These are phyloP conservation scores for Oreochromis spilurus DNA, from an alignment of 2,113 vertebrate genomes.

Conservation along the genomic window DNA sequence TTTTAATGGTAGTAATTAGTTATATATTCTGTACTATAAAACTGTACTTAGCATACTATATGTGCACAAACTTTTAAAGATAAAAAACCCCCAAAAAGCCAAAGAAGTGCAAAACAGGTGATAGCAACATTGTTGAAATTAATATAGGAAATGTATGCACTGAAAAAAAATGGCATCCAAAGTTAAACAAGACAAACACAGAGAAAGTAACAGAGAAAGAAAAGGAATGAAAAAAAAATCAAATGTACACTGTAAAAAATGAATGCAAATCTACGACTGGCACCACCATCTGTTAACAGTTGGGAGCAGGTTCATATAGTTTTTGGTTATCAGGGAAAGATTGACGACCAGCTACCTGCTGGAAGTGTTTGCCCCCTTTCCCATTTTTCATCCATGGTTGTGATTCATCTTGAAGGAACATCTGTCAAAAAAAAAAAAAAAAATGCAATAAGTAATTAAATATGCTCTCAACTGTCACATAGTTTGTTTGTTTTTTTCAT, in stretches of 20 bases:
- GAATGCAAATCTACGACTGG: background rate
- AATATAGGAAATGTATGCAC: background rate
- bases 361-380: background rate
- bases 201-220: background rate
- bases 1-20: background rate
- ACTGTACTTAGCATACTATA: background rate
- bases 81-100: rapidly evolving
- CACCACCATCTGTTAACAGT: background rate
- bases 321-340: background rate
- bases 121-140: background rate
- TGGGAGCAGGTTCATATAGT: background rate
- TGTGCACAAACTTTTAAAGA: background rate
- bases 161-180: background rate
- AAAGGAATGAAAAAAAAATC: background rate
- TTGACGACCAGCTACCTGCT: background rate
- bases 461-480: background rate
- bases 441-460: background rate
- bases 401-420: background rate
- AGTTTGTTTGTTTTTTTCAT: background rate
- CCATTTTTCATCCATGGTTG: background rate
- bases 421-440: background rate
- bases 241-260: background rate
- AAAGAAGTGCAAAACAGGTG: background rate
- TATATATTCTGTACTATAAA: background rate
- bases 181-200: background rate